Conservation (phyloP, 1,140 invertebrate genomes). For the Papilio dardanus region DNA sequence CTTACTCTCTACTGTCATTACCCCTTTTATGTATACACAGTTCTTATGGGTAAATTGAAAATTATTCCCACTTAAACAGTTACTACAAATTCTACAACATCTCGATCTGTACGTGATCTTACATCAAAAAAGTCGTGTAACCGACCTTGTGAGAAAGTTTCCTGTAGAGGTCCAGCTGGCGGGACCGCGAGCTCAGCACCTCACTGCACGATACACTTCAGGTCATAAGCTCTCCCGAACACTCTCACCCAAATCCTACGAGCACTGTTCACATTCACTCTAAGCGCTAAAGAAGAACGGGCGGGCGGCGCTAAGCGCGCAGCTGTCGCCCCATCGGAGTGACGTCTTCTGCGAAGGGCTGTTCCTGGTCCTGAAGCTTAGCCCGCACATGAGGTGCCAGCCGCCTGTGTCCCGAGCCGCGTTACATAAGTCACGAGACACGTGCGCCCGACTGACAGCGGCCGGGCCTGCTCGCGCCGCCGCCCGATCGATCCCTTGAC, state of each 20-base stretch:
- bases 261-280: background rate
- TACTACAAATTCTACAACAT: background rate
- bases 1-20: background rate
- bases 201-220: slow-evolving; percentile 12
- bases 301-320: slow-evolving; percentile 81
- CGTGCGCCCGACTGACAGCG: slow-evolving; percentile 63
- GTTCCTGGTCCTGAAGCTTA: slow-evolving; percentile 96
- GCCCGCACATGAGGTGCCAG: slow-evolving; percentile 92
- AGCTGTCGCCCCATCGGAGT: slow-evolving; percentile 96
- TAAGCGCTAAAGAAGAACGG: slow-evolving; percentile 31
- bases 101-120: background rate
- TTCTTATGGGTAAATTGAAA: background rate
- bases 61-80: background rate
- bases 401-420: slow-evolving; percentile 52
- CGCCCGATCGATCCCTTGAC: slow-evolving; percentile 67
- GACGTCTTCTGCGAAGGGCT: slow-evolving; percentile 97
- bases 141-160: background rate
- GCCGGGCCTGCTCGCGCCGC: slow-evolving; percentile 50
- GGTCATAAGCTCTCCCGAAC: background rate
- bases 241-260: slow-evolving; percentile 13
- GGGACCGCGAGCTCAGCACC: slow-evolving; percentile 1
- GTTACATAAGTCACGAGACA: slow-evolving; percentile 63
- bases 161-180: background rate
- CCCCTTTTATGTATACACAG: background rate
- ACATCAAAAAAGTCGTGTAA: background rate